A percentile compares a stretch with the other conserved stretches of the same genome.
phyloP scores from a whole-genome alignment of 1,140 invertebrate genomes.

The Trichoplusia ni region DNA sequence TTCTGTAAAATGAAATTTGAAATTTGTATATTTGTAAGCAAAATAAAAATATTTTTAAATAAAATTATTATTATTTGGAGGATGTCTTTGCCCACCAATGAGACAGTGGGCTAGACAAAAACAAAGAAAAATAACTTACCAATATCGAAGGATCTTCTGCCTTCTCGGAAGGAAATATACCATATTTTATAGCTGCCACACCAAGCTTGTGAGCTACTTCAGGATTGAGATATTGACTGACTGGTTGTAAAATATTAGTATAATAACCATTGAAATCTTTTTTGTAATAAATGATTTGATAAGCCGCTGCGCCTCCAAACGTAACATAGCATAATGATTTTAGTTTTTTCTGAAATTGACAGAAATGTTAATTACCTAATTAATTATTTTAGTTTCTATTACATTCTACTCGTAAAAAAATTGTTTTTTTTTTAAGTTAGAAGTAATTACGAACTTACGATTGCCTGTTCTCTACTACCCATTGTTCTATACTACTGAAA shows the following conservation, averaged over 20 bases:
- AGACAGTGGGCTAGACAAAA: too few species aligned
- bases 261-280: constrained; percentile 90
- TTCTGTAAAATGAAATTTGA: constrained; percentile 76
- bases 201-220: constrained; percentile 91
- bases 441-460: too few species aligned
- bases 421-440: too few species aligned
- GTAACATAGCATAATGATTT: constrained; percentile 81
- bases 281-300: constrained; percentile 85
- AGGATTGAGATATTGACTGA: constrained; percentile 85
- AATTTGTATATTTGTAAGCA: background rate
- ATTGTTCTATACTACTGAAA: background rate
- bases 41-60: constrained; percentile 19
- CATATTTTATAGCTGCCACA: constrained; percentile 88
- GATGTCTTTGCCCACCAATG: too few species aligned
- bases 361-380: constrained; percentile 18
- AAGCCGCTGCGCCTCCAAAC: constrained; percentile 83
- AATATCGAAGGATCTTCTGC: constrained; percentile 84
- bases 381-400: background rate
- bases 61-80: background rate
- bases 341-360: constrained; percentile 83
- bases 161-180: constrained; percentile 84
- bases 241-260: constrained; percentile 86
- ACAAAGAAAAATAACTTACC: constrained; percentile 76
- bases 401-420: too few species aligned
- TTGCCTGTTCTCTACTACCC: background rate